Base-by-base conservation (phyloP, 2,888 invertebrate species). In the Eristalinus sepulchralis region DNA sequence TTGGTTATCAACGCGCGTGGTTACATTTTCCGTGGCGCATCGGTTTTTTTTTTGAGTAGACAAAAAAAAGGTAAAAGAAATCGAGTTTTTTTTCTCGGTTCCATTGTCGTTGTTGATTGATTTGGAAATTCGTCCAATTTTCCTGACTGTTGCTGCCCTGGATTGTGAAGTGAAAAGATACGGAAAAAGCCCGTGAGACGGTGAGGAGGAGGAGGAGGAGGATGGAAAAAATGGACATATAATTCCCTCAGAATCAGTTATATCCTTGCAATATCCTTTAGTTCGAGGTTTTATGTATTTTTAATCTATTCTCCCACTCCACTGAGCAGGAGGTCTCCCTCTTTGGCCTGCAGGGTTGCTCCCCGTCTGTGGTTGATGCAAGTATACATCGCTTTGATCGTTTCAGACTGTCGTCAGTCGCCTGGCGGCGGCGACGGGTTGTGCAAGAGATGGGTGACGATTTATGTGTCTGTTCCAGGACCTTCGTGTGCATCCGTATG, bases 21-120 rank as follows among this genome's bases (percentile, higher is more conserved):
- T 86, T 86, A 83, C 24, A 75, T 83, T 83, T 83, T 83, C 83
- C 78, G 86, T 86, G 83, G 86, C 83, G 83, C 83, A 86, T 86
- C 86, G 83, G 86, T 86, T 27, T 86, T 86, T 27, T 86, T 86
- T 86, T 83, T 86, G 33, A 83, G 83, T 78, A 83, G 78, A 76
- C 77, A 55, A 67, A 57, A 57, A 22, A 24, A 57, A 57, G 8
- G 27, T 27, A 20, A 47, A 17, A 0, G 5, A 57, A 24, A 24
- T 24, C 53, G 5, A 27, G 36, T 64, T 63, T 55, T 27, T 73
- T 59, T 31, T 27, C 63, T 71, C 47, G 36, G 70, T 47, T 53
- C 57, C 31, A 47, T 17, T 22, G 34, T 75, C 55, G 59, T 78
- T 78, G 39, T 82, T 81, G 63, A 60, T 76, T 72, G 71, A 39